These are phyloP conservation scores for Hemibagrus wyckioides DNA, from an alignment of 2,113 vertebrate genomes.

Conservation along the genomic window DNA sequence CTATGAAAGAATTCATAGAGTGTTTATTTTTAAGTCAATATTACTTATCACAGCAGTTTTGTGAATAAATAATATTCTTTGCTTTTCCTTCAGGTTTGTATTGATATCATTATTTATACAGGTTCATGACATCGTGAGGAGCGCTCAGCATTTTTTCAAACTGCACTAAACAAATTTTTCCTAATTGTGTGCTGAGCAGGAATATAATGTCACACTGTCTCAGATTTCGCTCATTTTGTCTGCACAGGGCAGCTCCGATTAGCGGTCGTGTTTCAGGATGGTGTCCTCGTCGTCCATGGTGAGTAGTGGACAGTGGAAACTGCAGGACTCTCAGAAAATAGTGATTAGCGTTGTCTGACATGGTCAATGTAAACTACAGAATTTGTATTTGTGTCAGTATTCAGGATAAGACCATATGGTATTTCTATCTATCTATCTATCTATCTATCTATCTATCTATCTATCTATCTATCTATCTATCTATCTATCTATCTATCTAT, in stretches of 20 bases:
- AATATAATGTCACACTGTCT: neutral
- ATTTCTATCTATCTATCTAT: too few species aligned
- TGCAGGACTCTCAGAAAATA: neutral
- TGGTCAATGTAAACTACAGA: neutral
- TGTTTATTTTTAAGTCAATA: neutral
- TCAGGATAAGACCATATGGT: neutral
- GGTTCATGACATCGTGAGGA: neutral
- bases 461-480: too few species aligned
- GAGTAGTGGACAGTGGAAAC: slow-evolving; percentile 1
- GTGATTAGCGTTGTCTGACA: too few species aligned
- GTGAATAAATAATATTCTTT: neutral
- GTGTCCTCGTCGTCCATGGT: slow-evolving; percentile 15
- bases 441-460: too few species aligned
- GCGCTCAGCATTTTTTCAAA: neutral
- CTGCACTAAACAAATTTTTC: neutral
- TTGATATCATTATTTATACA: neutral
- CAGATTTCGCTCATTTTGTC: neutral
- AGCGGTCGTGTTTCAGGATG: neutral
- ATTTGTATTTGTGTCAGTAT: neutral
- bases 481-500: too few species aligned
- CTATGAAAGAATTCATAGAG: neutral
- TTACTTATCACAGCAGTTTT: neutral
- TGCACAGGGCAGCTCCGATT: slow-evolving; percentile 29
- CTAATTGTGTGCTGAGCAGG: too few species aligned
- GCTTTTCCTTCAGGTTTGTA: neutral